Evolutionary conservation across 2,888 invertebrate genomes (phyloP), one percentile per base, ranked within the genome.

Genomic region (Thymelicus acteon): DNA sequence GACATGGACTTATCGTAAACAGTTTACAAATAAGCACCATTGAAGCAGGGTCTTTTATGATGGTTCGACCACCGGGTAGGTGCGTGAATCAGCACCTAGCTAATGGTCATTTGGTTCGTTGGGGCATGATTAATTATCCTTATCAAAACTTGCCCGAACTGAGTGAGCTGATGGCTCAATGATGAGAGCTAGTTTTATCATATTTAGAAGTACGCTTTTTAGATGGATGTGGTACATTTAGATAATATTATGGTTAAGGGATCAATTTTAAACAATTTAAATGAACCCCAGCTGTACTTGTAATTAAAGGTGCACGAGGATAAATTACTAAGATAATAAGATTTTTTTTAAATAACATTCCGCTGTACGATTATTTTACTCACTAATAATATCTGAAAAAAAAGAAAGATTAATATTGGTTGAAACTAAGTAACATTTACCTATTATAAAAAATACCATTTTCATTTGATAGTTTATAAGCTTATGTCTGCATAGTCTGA

Each of bases 71-170:
- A 88, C 89, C 89, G 79, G 81, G 80, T 77, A 64, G 80, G 79
- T 75, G 75, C 76, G 78, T 93, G 92, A 92, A 77, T 92, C 92
- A 92, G 92, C 92, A 82, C 74, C 73, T 62, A 76, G 78, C 88
- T 91, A 91, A 91, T 92, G 92, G 92, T 92, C 92, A 93, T 85
- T 86, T 86, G 80, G 83, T 81, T 76, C 78, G 79, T 77, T 78
- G 81, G 79, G 76, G 78, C 78, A 87, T 92, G 92, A 93, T 93
- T 92, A 90, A 93, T 93, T 87, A 86, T 83, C 81, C 83, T 89
- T 92, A 92, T 93, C 93, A 85, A 80, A 79, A 76, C 83, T 79
- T 84, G 79, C 79, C 84, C 84, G 80, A 79, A 77, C 82, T 76
- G 75, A 70, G 72, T 65, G 66, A 72, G 79, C 86, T 91, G 91